phyloP scores from a whole-genome alignment of 92 coral and sea anemone species.

The Porites lobata region DNA sequence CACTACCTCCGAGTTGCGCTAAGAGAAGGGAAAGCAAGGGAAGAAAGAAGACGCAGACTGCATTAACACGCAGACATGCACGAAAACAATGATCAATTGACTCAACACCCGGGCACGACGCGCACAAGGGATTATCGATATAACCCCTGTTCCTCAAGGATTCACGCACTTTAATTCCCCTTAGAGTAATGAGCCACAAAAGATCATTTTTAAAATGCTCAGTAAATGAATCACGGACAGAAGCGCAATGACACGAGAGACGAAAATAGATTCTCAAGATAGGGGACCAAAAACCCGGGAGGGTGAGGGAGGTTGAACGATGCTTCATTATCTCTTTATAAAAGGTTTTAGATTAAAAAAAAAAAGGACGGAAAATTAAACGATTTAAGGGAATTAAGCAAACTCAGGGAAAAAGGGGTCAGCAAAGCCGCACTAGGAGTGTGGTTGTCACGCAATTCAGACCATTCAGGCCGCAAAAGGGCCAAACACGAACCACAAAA shows the following conservation, averaged over 20 bases:
- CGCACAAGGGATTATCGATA: background rate
- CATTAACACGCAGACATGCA: background rate
- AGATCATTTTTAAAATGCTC: conserved; percentile 10
- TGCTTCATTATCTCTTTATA: background rate
- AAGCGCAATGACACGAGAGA: background rate
- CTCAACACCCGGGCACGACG: background rate
- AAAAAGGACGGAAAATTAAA: background rate
- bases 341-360: background rate
- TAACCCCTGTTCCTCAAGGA: conserved; percentile 1
- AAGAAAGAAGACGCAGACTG: background rate
- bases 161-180: background rate
- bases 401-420: background rate
- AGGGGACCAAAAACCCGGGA: background rate
- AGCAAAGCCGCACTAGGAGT: background rate
- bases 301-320: background rate
- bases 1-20: conserved; percentile 73
- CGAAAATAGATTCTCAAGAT: background rate
- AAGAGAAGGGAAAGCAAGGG: background rate
- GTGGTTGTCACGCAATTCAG: background rate
- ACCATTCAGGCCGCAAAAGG: background rate
- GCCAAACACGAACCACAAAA: background rate
- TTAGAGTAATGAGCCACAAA: background rate
- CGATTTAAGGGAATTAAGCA: background rate
- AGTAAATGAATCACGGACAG: background rate
- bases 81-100: conserved; percentile 22